phyloP scores from a whole-genome alignment of 2,797 vertebrate genomes.

The Helicolenus hilgendorfi region DNA sequence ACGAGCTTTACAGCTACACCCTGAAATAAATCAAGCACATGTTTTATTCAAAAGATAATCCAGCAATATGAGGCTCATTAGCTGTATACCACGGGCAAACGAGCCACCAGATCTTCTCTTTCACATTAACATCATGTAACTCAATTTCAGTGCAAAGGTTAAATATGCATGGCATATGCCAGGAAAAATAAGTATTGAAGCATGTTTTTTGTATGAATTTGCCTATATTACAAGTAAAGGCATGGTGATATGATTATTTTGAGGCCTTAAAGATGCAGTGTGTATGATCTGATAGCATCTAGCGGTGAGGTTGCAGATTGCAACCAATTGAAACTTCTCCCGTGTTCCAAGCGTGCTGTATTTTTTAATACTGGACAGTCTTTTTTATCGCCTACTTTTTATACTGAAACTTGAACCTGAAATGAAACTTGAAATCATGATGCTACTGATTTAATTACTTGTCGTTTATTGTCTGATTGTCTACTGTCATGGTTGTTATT shows the following conservation, averaged over 20 bases:
- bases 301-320: too few relatives aligned
- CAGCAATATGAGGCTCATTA: constrained; percentile 20
- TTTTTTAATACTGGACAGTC: too few relatives aligned
- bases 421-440: too few relatives aligned
- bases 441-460: too few relatives aligned
- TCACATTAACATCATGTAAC: background rate
- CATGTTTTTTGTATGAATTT: background rate
- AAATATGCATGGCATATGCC: background rate
- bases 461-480: too few relatives aligned
- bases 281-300: too few relatives aligned
- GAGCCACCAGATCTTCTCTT: background rate
- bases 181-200: background rate
- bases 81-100: background rate
- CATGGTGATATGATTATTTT: background rate
- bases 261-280: background rate
- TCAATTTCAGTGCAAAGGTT: background rate
- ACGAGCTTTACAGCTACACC: too few relatives aligned
- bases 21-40: background rate
- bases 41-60: background rate
- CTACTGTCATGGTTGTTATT: too few relatives aligned
- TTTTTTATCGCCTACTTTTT: too few relatives aligned
- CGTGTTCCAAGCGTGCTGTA: too few relatives aligned
- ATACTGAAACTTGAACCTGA: too few relatives aligned
- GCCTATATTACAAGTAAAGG: background rate
- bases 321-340: too few relatives aligned